Evolutionary conservation across 2,888 invertebrate species (phyloP), one percentile per base, ranked within the genome.

Genomic region (Hemaris fuciformis): DNA sequence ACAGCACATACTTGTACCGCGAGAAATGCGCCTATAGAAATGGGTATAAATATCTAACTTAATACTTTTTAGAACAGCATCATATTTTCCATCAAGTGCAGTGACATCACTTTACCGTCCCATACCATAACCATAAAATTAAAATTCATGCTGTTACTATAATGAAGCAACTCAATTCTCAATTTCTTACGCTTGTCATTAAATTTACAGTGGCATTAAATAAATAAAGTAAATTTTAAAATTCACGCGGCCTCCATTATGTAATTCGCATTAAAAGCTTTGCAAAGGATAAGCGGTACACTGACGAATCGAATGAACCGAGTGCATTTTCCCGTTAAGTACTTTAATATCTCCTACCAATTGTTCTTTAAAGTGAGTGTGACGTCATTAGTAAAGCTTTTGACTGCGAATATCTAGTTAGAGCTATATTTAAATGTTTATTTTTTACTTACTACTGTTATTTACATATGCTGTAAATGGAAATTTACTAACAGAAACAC

Each of bases 311-410:
- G 65, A 66, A 69, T 65, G 67, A 70, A 75, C 74, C 75, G 77
- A 85, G 85, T 84, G 85, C 85, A 83, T 83, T 85, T 83, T 66
- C 70, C 71, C 74, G 79, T 82, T 75, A 79, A 81, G 73, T 66
- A 68, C 78, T 81, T 81, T 75, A 78, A 77, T 68, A 74, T 79
- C 75, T 76, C 76, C 62, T 74, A 27, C 43, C 43, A 59, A 43
- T 42, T 59, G 27, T 59, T 43, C 25, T 25, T 31, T 42, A 25
- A 25, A 25, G 25, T 18, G 23, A 27, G 15, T 42, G 23, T 42
- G 43, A 43, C 20, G 43, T 43, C 20, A 43, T 10, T 20, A 43
- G 4, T 43, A 3, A 3, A 18, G 18, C 10, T 43, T 10, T 18
- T 20, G 18, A 7, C 18, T 20, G 10, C 20, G 3, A 43, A 8